Evolutionary conservation across 2,888 invertebrate species (phyloP).

Genomic region (Neoaliturus tenellus): DNA sequence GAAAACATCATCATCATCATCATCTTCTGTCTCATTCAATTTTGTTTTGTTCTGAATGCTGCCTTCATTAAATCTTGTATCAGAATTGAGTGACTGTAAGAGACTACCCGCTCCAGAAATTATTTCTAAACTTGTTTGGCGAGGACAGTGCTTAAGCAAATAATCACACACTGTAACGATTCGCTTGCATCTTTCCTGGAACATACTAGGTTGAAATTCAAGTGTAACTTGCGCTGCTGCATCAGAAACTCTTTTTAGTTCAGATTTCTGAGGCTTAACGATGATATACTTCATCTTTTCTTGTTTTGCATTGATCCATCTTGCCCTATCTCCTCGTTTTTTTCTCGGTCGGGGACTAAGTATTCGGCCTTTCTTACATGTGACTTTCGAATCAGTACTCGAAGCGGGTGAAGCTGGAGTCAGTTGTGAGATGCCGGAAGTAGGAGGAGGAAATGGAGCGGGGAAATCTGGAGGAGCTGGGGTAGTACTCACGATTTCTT

Average conservation of each 20-base stretch:
- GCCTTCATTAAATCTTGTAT: neutral
- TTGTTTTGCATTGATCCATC: constrained; percentile 10
- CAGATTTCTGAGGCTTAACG: constrained; percentile 21
- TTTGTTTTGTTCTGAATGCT: too few species aligned
- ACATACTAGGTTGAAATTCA: constrained; percentile 47
- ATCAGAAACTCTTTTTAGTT: constrained; percentile 34
- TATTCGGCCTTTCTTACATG: constrained; percentile 33
- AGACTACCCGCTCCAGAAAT: constrained; percentile 49
- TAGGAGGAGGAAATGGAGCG: neutral
- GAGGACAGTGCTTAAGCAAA: constrained; percentile 47
- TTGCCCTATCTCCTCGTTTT: constrained; percentile 13
- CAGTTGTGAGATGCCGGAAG: neutral
- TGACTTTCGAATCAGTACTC: constrained; percentile 4
- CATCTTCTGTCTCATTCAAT: neutral
- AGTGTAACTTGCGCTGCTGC: constrained; percentile 54
- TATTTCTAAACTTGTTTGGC: constrained; percentile 57
- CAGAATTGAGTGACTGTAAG: constrained; percentile 10
- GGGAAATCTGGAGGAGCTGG: constrained; percentile 32
- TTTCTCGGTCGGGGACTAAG: constrained; percentile 49
- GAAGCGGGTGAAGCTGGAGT: constrained; percentile 20
- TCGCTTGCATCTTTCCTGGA: constrained; percentile 55
- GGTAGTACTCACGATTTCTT: neutral
- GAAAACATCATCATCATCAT: constrained; percentile 47
- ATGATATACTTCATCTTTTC: constrained; percentile 34
- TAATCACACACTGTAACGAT: constrained; percentile 57